Percentiles rank a stretch among this genome's conserved stretches.
Evolutionary conservation across 2,797 vertebrate species (phyloP).

Genomic region (Dicrostonyx torquatus): DNA sequence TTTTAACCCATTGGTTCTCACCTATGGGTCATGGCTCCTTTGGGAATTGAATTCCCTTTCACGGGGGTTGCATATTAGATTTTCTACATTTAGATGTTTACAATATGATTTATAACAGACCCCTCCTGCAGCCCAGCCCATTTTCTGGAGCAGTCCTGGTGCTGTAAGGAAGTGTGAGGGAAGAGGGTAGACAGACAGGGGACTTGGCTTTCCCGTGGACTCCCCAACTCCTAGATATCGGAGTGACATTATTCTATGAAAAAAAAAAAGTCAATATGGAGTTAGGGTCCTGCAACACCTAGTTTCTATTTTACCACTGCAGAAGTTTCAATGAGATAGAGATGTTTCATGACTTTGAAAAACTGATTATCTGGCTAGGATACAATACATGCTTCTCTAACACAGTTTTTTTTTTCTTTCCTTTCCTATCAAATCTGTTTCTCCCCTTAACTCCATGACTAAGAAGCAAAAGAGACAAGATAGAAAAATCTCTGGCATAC

Average conservation of each 20-base stretch:
- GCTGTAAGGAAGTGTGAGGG: not conserved
- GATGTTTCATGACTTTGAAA: not conserved
- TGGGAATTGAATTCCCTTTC: not conserved
- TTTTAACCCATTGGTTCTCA: not conserved
- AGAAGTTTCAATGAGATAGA: not conserved
- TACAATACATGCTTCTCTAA: not conserved
- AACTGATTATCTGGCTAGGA: not conserved
- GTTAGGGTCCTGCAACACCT: not conserved
- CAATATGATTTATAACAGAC: not conserved
- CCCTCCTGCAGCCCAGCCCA: not conserved
- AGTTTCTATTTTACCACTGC: not conserved
- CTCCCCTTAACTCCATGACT: not conserved
- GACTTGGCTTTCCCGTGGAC: not conserved
- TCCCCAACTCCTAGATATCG: not conserved
- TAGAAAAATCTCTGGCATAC: slow-evolving; percentile 27
- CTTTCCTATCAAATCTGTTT: not conserved
- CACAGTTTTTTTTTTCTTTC: not conserved
- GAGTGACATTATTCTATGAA: not conserved
- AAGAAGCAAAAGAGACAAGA: slow-evolving; percentile 2
- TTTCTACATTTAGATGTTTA: not conserved
- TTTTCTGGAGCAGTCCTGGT: not conserved
- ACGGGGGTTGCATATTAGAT: not conserved
- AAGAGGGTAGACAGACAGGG: not conserved
- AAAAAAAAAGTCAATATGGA: not conserved
- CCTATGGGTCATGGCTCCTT: not conserved